These are phyloP conservation scores for Syrmaticus mikado DNA, from an alignment of 2,113 vertebrate species.

Conservation along the genomic window DNA sequence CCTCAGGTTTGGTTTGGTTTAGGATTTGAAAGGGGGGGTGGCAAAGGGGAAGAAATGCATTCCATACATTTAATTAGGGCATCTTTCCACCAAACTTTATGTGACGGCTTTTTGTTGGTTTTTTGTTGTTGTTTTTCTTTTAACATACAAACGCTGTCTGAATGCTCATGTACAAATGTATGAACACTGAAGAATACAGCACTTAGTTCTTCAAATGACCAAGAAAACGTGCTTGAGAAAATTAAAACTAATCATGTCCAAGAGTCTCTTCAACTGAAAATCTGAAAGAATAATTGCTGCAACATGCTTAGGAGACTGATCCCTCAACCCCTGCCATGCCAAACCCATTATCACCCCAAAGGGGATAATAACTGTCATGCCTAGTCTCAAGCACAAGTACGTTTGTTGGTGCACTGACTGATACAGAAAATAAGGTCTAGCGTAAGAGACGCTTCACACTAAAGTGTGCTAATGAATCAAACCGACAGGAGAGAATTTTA, in stretches of 20 bases:
- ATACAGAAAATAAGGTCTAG: slow-evolving; percentile 56
- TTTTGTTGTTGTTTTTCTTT: not conserved
- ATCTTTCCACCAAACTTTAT: not conserved
- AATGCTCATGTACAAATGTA: not conserved
- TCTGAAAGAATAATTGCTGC: slow-evolving; percentile 45
- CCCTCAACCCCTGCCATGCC: slow-evolving; percentile 65
- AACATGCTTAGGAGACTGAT: slow-evolving; percentile 54
- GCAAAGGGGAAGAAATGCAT: not conserved
- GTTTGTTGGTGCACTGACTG: slow-evolving; percentile 56
- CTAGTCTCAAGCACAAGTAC: slow-evolving; percentile 17
- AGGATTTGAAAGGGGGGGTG: not conserved
- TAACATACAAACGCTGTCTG: not conserved
- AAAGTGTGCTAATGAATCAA: slow-evolving; percentile 63
- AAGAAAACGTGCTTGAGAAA: not conserved
- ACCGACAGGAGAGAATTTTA: slow-evolving; percentile 36
- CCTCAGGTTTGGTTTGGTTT: not conserved
- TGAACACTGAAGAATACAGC: not conserved
- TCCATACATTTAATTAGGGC: not conserved
- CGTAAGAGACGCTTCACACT: slow-evolving; percentile 48
- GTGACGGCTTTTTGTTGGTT: not conserved
- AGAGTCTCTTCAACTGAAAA: slow-evolving; percentile 32
- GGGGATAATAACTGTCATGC: slow-evolving; percentile 73
- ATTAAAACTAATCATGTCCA: slow-evolving; percentile 19
- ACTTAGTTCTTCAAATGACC: not conserved
- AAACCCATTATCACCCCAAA: slow-evolving; percentile 66